phyloP scores from a whole-genome alignment of 2,113 vertebrate genomes.

The Syngnathus floridae region DNA sequence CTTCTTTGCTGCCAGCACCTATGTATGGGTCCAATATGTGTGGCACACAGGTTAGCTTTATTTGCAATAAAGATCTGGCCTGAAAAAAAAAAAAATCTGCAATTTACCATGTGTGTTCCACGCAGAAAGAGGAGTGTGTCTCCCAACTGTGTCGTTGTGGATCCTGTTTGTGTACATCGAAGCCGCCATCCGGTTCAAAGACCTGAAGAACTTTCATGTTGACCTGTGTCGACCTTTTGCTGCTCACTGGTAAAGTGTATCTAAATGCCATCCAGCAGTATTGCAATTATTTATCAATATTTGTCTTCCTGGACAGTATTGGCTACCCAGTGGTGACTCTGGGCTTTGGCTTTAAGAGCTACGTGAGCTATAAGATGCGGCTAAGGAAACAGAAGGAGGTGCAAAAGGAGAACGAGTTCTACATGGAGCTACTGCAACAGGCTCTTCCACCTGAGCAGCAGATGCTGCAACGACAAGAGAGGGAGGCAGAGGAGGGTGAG shows the following conservation, averaged over 20 bases:
- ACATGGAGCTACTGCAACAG: slow-evolving; percentile 97
- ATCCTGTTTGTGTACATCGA: slow-evolving; percentile 99
- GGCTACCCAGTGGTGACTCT: slow-evolving; percentile 97
- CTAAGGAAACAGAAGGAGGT: slow-evolving; percentile 96
- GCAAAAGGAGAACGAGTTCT: slow-evolving; percentile 98
- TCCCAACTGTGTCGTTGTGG: slow-evolving; percentile 97
- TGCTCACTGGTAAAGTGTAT: slow-evolving; percentile 81
- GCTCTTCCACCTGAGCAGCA: slow-evolving; percentile 93
- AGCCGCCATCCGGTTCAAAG: slow-evolving; percentile 98
- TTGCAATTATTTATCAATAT: neutral
- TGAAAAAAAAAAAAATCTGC: too few species aligned
- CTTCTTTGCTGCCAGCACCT: slow-evolving; percentile 96
- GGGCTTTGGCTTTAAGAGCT: slow-evolving; percentile 98
- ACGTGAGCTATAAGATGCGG: slow-evolving; percentile 97
- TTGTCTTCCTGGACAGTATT: slow-evolving; percentile 69
- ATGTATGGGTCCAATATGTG: slow-evolving; percentile 97
- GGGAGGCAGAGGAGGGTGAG: slow-evolving; percentile 94
- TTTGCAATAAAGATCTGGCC: neutral
- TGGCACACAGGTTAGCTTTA: slow-evolving; percentile 89
- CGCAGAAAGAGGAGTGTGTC: slow-evolving; percentile 91
- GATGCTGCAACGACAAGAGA: slow-evolving; percentile 92
- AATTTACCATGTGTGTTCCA: neutral
- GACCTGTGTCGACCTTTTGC: slow-evolving; percentile 97
- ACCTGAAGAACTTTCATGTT: slow-evolving; percentile 97
- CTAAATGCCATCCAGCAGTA: neutral